A percentile compares a stretch with the other conserved stretches of the same genome.
Evolutionary conservation across 2,113 vertebrate genomes (phyloP).

Genomic region (Willisornis vidua): DNA sequence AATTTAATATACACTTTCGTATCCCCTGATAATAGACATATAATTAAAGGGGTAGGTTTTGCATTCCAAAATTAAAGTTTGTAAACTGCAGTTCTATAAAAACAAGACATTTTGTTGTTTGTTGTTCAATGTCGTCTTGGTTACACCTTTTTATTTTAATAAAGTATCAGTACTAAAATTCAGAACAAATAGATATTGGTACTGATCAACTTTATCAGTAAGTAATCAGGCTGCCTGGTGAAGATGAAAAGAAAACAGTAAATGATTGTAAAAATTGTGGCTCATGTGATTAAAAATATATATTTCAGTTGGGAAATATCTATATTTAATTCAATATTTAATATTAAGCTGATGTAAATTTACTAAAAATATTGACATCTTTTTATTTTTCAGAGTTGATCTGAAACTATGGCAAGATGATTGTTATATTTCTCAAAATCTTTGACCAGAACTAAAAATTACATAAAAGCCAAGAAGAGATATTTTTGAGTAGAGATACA

Average conservation of each 20-base stretch:
- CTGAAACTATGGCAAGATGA: neutral
- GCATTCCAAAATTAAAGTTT: conserved; percentile 66
- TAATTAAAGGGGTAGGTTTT: conserved; percentile 74
- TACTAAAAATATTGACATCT: neutral
- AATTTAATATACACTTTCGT: conserved; percentile 75
- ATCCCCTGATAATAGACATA: conserved; percentile 58
- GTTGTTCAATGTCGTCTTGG: neutral
- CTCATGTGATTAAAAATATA: neutral
- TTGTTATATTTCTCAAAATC: neutral
- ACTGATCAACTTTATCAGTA: neutral
- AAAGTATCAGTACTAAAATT: neutral
- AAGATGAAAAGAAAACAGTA: neutral
- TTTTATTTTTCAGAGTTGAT: neutral
- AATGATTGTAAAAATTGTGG: neutral
- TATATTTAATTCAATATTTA: neutral
- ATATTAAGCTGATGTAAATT: neutral
- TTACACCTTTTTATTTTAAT: neutral
- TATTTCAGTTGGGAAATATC: neutral
- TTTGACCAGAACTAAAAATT: neutral
- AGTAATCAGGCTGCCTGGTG: neutral
- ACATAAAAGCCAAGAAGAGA: neutral
- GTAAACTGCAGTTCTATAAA: conserved; percentile 30
- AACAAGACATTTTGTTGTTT: conserved; percentile 17
- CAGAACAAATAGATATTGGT: neutral
- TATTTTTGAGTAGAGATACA: neutral